Evolutionary conservation across 2,888 invertebrate genomes (phyloP).

Genomic region (Macrosiphum euphorbiae): DNA sequence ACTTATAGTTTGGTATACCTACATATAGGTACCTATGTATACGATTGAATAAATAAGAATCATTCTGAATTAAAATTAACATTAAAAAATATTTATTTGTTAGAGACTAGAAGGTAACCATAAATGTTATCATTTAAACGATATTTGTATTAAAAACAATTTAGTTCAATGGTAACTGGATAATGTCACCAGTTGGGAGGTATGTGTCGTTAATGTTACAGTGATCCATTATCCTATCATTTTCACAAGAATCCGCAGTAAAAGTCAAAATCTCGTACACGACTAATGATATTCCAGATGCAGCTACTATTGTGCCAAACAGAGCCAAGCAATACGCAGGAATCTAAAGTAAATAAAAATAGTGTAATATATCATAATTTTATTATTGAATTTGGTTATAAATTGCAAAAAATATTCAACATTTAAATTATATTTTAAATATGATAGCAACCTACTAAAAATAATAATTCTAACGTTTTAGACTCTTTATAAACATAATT

Average conservation of each 20-base stretch:
- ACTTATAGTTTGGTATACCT: background rate
- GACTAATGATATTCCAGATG: conserved; percentile 74
- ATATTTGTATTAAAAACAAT: conserved; percentile 3
- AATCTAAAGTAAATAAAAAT: conserved; percentile 71
- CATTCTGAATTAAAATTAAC: background rate
- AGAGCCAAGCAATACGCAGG: conserved; percentile 79
- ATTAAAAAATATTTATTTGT: background rate
- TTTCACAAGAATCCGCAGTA: conserved; percentile 74
- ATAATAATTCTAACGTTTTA: background rate
- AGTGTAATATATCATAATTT: background rate
- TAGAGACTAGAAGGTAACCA: conserved; percentile 19
- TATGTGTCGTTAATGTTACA: conserved; percentile 70
- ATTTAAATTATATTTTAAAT: background rate
- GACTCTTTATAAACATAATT: background rate
- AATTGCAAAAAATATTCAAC: background rate
- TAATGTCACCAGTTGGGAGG: background rate
- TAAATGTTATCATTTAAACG: background rate
- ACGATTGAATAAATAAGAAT: background rate
- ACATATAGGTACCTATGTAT: background rate
- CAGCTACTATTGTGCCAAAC: conserved; percentile 78
- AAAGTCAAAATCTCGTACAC: conserved; percentile 69
- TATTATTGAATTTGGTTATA: background rate
- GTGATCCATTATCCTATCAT: conserved; percentile 77
- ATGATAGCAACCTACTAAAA: background rate
- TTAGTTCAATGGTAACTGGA: conserved; percentile 36